Conservation (phyloP, 2,797 vertebrate genomes). For the Syngnathus acus region DNA sequence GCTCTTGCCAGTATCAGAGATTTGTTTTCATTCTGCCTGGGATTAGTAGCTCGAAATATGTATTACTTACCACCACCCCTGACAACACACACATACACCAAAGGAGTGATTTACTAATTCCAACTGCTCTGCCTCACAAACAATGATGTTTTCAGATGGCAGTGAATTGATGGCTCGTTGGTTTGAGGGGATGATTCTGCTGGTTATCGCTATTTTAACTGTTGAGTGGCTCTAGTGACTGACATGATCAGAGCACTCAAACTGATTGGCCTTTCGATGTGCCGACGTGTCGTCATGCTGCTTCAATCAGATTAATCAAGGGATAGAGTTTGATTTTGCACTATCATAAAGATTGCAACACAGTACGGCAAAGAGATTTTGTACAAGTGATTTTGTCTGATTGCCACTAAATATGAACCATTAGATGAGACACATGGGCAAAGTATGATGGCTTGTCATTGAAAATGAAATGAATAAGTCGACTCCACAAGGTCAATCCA, state of each 20-base stretch:
- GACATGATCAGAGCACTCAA: neutral
- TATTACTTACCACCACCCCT: no score
- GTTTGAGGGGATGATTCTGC: neutral
- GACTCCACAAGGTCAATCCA: no score
- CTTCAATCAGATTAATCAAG: neutral
- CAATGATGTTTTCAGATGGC: neutral
- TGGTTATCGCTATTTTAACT: neutral
- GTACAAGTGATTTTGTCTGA: no score
- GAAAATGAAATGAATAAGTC: no score
- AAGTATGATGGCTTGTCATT: no score
- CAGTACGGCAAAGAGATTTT: no score
- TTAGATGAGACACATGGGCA: no score
- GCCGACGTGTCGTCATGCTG: neutral
- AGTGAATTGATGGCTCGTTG: neutral
- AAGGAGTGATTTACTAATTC: neutral
- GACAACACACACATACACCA: neutral
- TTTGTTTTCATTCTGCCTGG: neutral
- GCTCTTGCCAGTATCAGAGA: constrained; percentile 3
- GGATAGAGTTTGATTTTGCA: neutral
- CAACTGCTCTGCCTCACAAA: neutral
- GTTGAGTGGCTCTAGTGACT: neutral
- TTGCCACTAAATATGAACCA: no score
- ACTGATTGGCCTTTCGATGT: neutral
- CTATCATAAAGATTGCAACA: neutral
- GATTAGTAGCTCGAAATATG: neutral